Evolutionary conservation across 2,113 vertebrate species (phyloP).

Genomic region (Odontophorus gujanensis): DNA sequence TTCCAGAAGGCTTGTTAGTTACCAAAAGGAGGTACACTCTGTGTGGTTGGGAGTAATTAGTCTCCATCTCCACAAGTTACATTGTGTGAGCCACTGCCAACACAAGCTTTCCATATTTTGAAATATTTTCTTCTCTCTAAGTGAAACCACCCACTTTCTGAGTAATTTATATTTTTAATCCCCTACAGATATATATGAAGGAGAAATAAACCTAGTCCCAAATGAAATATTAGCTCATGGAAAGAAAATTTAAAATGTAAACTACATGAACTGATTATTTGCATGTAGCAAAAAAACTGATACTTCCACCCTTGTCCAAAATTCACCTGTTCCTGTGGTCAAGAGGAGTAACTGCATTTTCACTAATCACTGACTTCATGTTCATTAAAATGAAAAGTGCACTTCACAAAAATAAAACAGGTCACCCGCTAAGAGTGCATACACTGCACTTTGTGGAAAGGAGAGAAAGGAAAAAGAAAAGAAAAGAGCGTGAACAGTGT

Average conservation of each 20-base stretch:
- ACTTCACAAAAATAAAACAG: neutral
- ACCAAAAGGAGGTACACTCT: slow-evolving; percentile 40
- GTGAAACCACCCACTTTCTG: slow-evolving; percentile 67
- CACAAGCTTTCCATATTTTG: slow-evolving; percentile 70
- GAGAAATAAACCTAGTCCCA: slow-evolving; percentile 40
- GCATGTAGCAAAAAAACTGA: neutral
- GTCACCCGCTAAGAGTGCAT: neutral
- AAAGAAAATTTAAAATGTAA: slow-evolving; percentile 35
- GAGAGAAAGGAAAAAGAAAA: neutral
- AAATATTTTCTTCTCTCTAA: slow-evolving; percentile 65
- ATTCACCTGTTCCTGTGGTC: slow-evolving; percentile 27
- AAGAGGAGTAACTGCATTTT: neutral
- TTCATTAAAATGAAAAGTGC: neutral
- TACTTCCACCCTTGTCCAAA: neutral
- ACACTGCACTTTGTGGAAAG: neutral
- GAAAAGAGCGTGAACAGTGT: neutral
- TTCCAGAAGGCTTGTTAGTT: slow-evolving; percentile 34
- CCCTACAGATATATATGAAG: slow-evolving; percentile 30
- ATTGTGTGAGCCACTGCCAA: slow-evolving; percentile 57
- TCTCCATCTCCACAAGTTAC: slow-evolving; percentile 45
- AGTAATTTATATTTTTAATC: slow-evolving; percentile 56
- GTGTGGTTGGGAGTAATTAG: slow-evolving; percentile 44
- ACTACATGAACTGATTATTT: neutral
- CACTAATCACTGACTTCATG: neutral
- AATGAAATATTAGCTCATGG: slow-evolving; percentile 59